phyloP scores from a whole-genome alignment of 92 coral and sea anemone genomes.

The Bergia puertoricense region DNA sequence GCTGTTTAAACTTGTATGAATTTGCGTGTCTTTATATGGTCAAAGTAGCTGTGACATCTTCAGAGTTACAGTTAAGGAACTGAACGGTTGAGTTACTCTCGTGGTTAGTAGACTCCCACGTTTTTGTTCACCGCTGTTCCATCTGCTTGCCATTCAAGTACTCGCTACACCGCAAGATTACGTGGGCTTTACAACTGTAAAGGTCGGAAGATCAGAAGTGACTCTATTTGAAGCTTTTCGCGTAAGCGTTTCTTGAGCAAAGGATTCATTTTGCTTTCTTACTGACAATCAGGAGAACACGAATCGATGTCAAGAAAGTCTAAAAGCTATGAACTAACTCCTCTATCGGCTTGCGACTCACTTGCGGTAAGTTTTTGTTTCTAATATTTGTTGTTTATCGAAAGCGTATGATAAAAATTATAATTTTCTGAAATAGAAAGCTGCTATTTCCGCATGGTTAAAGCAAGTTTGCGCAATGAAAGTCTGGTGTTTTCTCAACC shows the following conservation, averaged over 20 bases:
- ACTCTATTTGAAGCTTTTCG: not conserved
- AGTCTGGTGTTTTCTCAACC: not conserved
- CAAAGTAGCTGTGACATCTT: slow-evolving; percentile 1
- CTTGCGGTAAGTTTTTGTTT: slow-evolving; percentile 7
- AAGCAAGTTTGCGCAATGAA: slow-evolving; percentile 7
- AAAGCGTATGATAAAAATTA: not conserved
- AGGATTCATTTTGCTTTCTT: not conserved
- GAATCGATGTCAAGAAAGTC: slow-evolving; percentile 35
- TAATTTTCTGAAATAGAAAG: not conserved
- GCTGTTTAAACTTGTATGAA: not conserved
- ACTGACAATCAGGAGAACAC: slow-evolving; percentile 12
- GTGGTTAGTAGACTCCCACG: not conserved
- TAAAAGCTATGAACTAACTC: slow-evolving; percentile 34
- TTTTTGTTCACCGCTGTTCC: not conserved
- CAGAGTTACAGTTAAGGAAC: slow-evolving; percentile 27
- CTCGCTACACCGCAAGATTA: not conserved
- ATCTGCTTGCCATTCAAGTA: not conserved
- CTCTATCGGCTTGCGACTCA: slow-evolving; percentile 32
- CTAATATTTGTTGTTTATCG: not conserved
- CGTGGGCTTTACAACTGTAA: not conserved
- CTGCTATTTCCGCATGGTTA: slow-evolving; percentile 1
- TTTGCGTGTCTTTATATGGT: slow-evolving; percentile 37
- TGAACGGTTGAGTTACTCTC: slow-evolving; percentile 23
- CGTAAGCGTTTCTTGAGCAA: not conserved
- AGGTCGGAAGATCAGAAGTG: slow-evolving; percentile 19